Conservation (phyloP, 2,113 vertebrate species). For the Myotis davidii region DNA sequence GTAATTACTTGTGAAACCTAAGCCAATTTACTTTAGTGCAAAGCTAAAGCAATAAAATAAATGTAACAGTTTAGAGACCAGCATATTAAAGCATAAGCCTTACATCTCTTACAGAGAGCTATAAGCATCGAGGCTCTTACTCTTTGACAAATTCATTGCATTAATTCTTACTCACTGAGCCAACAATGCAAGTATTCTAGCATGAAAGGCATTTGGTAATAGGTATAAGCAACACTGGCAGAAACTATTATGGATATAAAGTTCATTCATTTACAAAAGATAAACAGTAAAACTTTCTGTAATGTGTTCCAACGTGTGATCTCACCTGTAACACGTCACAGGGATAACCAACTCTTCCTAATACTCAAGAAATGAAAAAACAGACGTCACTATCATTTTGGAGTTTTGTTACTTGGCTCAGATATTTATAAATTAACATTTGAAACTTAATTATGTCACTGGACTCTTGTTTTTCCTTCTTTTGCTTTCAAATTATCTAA, state of each 20-base stretch:
- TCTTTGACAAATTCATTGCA: not conserved
- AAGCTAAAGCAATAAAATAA: constrained; percentile 33
- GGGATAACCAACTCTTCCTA: not conserved
- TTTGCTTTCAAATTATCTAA: constrained; percentile 42
- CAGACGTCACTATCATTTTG: not conserved
- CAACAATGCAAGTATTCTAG: not conserved
- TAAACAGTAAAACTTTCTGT: not conserved
- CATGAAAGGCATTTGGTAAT: not conserved
- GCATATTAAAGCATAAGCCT: constrained; percentile 2
- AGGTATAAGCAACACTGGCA: not conserved
- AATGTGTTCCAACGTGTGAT: not conserved
- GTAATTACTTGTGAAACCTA: constrained; percentile 37
- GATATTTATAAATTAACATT: not conserved
- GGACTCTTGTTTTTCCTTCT: not conserved
- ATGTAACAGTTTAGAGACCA: not conserved
- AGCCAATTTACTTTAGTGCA: constrained; percentile 10
- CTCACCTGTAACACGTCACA: not conserved
- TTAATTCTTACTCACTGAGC: constrained; percentile 1
- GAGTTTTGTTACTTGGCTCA: not conserved
- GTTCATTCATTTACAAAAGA: constrained; percentile 27
- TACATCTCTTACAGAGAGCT: not conserved
- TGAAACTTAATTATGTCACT: not conserved
- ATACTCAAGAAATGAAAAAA: constrained; percentile 3
- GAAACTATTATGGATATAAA: not conserved
- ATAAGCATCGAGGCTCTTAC: not conserved